Evolutionary conservation across 2,797 vertebrate genomes (phyloP).

Genomic region (Toxotes lorentzi): DNA sequence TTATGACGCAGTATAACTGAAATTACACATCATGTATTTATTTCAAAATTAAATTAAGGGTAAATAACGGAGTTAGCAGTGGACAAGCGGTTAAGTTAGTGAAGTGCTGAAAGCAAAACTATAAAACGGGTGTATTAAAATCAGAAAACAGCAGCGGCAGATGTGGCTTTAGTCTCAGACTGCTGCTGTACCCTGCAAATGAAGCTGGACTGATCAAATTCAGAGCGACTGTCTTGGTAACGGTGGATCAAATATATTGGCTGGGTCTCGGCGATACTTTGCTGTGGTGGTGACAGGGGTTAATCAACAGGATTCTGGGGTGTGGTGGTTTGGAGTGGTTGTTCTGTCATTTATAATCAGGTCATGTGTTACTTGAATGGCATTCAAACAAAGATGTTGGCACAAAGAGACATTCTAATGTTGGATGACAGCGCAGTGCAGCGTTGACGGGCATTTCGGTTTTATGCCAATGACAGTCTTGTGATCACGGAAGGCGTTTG

Average conservation of each 20-base stretch:
- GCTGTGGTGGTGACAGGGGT: slow-evolving; percentile 58
- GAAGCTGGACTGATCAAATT: slow-evolving; percentile 43
- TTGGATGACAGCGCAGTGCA: neutral
- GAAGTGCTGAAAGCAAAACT: neutral
- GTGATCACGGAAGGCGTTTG: neutral
- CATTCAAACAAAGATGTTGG: slow-evolving; percentile 49
- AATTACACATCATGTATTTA: neutral
- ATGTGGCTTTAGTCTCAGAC: slow-evolving; percentile 17
- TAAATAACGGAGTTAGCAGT: neutral
- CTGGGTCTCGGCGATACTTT: slow-evolving; percentile 18
- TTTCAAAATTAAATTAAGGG: neutral
- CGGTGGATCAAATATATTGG: slow-evolving; percentile 48
- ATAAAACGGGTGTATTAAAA: slow-evolving; percentile 1
- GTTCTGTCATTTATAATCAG: slow-evolving; percentile 57
- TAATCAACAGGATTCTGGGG: slow-evolving; percentile 56
- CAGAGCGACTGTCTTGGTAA: slow-evolving; percentile 41
- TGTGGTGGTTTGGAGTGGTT: slow-evolving; percentile 46
- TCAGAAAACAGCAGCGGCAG: slow-evolving; percentile 18
- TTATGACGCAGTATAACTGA: neutral
- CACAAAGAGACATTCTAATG: slow-evolving; percentile 34
- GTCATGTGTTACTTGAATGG: slow-evolving; percentile 42
- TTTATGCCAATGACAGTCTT: neutral
- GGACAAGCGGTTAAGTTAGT: neutral
- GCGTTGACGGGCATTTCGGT: neutral
- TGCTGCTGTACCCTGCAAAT: slow-evolving; percentile 21